A percentile compares a stretch with the other conserved stretches of the same genome.
phyloP scores from a whole-genome alignment of 2,888 invertebrate species.

The Falcaria lacertinaria region DNA sequence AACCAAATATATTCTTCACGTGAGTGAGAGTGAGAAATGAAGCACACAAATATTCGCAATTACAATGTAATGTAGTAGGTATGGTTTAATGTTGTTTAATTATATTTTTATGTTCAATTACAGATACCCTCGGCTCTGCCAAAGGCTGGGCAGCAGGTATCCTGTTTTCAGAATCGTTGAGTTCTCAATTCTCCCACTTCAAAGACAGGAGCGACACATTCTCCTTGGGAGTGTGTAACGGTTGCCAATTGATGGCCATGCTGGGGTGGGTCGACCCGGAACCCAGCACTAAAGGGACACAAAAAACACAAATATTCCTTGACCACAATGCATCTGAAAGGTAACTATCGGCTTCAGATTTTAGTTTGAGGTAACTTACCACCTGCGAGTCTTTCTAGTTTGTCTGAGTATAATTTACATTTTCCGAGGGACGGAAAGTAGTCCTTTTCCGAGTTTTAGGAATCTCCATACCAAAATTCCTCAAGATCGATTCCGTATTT shows the following conservation, averaged over 20 bases:
- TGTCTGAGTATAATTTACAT: too few relatives aligned
- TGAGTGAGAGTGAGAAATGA: too few relatives aligned
- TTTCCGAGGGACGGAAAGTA: too few relatives aligned
- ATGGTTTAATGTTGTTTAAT: neutral
- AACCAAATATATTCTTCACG: too few relatives aligned
- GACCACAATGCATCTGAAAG: conserved; percentile 94
- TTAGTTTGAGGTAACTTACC: too few relatives aligned
- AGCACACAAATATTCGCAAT: too few relatives aligned
- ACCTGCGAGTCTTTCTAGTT: too few relatives aligned
- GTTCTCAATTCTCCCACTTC: conserved; percentile 89
- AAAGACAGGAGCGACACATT: conserved; percentile 89
- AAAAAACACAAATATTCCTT: conserved; percentile 82
- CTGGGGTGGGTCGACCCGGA: conserved; percentile 92
- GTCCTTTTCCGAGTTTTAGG: too few relatives aligned
- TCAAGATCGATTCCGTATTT: too few relatives aligned
- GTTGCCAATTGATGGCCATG: conserved; percentile 96
- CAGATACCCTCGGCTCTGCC: conserved; percentile 96
- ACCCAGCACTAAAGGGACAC: conserved; percentile 28
- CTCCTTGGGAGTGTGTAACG: conserved; percentile 98
- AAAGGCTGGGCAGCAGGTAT: conserved; percentile 99
- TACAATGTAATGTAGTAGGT: too few relatives aligned
- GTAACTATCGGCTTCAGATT: conserved; percentile 55
- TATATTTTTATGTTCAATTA: conserved; percentile 6
- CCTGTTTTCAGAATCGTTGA: conserved; percentile 87
- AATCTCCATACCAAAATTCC: too few relatives aligned